Evolutionary conservation across 92 coral and sea anemone species (phyloP), one percentile per base, ranked within the genome.

Genomic region (Paramuricea clavata): DNA sequence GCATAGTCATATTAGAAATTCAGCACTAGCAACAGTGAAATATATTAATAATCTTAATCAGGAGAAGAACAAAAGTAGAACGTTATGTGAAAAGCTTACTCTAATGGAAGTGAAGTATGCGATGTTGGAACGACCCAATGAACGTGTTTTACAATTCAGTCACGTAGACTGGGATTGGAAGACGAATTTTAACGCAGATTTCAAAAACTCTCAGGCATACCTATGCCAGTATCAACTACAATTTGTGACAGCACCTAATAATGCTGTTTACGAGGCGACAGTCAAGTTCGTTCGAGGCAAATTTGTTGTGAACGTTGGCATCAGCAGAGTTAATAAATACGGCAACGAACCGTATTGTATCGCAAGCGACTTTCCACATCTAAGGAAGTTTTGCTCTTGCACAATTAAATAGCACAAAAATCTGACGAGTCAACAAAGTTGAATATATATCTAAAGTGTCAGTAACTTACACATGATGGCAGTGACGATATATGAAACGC

Each of bases 201-300:
- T 16, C 19, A 23, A n/a, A 6, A 26, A 25, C n/a, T 15, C 25
- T 2, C 43, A 30, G 2, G 82, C 49, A 25, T 27, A 74, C 60
- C 6, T 42, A 19, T 87, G 94, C 19, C 34, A 62, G n/a, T 91
- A 91, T 35, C 94, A 91, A 78, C 19, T 88, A 1, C 94, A 91
- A 49, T 73, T 91, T 6, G 56, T 54, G 39, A 87, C 93, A 0
- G 59, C 93, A 6, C 93, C 93, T 8, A 91, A 84, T 59, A 50
- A 88, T 26, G 94, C 89, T 12, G 19, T 91, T 21, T 91, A 31
- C 72, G 94, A 91, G 60, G 92, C 89, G 43, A 91, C 92, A 9
- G 92, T 76, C 42, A 50, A 33, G 12, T 76, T 49, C 16, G 41
- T 26, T 1, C 26, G 52, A 34, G 52, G 52, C 27, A 50, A 30